phyloP scores from a whole-genome alignment of 2,888 invertebrate genomes.

The Griposia aprilina region DNA sequence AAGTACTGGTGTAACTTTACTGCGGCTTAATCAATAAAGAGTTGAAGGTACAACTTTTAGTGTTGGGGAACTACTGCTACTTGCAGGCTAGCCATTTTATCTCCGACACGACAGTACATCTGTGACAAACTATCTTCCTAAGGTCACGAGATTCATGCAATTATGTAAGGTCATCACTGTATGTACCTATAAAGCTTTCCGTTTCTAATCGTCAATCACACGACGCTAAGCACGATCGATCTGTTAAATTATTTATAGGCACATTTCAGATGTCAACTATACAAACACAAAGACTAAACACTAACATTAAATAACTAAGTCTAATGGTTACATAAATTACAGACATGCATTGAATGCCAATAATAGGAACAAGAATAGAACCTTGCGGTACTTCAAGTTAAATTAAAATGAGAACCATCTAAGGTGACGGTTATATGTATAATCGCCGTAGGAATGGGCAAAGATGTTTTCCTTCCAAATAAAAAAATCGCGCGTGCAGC shows the following conservation, averaged over 20 bases:
- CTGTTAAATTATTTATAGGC: slow-evolving; percentile 31
- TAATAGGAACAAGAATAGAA: slow-evolving; percentile 24
- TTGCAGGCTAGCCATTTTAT: background rate
- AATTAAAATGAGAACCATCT: slow-evolving; percentile 1
- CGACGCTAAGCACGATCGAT: slow-evolving; percentile 11
- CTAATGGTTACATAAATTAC: slow-evolving; percentile 51
- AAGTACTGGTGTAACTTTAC: background rate
- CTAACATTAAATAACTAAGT: slow-evolving; percentile 46
- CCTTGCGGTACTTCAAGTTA: slow-evolving; percentile 29
- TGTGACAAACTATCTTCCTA: slow-evolving; percentile 19
- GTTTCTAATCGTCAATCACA: slow-evolving; percentile 30
- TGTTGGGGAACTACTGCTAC: background rate
- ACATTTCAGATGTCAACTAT: slow-evolving; percentile 41
- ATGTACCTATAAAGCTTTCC: slow-evolving; percentile 2
- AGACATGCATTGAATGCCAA: slow-evolving; percentile 47
- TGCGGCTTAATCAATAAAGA: background rate
- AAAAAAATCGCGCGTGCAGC: background rate
- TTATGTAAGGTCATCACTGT: slow-evolving; percentile 18
- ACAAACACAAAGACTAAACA: slow-evolving; percentile 35
- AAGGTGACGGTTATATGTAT: background rate
- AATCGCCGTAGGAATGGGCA: background rate
- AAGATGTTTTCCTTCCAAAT: background rate
- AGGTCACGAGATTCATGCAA: slow-evolving; percentile 17
- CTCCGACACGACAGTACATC: background rate
- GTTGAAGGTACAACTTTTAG: too few species aligned